These are phyloP conservation scores for Poeciliopsis infans DNA, from an alignment of 2,797 vertebrate genomes.

Conservation along the genomic window DNA sequence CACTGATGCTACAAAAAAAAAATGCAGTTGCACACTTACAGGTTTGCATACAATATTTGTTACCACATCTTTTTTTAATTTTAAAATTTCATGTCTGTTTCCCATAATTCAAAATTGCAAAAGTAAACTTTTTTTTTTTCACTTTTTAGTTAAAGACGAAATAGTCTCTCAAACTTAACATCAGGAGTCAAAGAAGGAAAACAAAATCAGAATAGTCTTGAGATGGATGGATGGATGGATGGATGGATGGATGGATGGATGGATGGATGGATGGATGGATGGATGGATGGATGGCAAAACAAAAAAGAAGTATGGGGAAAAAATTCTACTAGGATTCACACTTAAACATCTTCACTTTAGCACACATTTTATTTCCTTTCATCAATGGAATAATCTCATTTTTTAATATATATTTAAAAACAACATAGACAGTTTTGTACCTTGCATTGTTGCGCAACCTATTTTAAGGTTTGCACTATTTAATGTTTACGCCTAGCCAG, in stretches of 20 bases:
- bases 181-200: not conserved
- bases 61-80: not conserved
- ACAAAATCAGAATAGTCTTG: not conserved
- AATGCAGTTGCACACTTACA: not conserved
- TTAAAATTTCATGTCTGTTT: not conserved
- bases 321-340: not conserved
- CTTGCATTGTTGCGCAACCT: not conserved
- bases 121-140: not conserved
- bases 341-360: not conserved
- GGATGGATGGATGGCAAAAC: too few relatives aligned
- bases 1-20: constrained; percentile 2
- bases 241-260: not conserved
- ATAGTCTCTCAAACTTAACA: not conserved
- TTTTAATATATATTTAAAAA: not conserved
- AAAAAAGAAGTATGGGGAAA: not conserved
- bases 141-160: not conserved
- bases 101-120: not conserved
- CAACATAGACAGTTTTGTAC: not conserved
- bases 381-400: not conserved
- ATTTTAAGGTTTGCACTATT: not conserved
- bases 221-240: not conserved
- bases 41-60: not conserved
- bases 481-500: not conserved
- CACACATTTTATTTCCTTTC: not conserved
- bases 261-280: too few relatives aligned